Conservation (phyloP, 1,140 invertebrate species). For the Archegozetes longisetosus region DNA sequence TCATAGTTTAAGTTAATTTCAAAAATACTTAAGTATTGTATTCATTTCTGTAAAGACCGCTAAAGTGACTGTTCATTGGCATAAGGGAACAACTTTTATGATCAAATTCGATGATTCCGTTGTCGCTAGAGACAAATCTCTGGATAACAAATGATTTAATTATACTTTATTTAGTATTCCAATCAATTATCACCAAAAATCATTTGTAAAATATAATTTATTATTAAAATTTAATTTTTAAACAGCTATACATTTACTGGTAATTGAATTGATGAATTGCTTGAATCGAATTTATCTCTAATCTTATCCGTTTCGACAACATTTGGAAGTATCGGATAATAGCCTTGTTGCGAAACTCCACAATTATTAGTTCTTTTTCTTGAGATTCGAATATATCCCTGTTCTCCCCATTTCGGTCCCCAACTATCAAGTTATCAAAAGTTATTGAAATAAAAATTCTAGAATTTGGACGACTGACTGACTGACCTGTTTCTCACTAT, state of each 20-base stretch:
- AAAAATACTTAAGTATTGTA: slow-evolving; percentile 1
- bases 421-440: slow-evolving; percentile 29
- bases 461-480: too few relatives aligned
- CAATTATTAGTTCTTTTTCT: slow-evolving; percentile 73
- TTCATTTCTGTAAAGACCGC: slow-evolving; percentile 53
- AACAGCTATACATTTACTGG: not conserved
- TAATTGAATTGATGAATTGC: not conserved
- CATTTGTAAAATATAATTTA: not conserved
- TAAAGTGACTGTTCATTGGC: slow-evolving; percentile 94
- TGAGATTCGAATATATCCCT: slow-evolving; percentile 77
- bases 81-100: slow-evolving; percentile 98
- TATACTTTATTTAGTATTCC: not conserved
- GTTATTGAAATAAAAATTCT: too few relatives aligned
- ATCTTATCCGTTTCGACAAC: not conserved
- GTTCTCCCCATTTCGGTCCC: slow-evolving; percentile 68
- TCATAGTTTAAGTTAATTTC: not conserved
- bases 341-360: slow-evolving; percentile 63
- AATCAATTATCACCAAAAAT: not conserved
- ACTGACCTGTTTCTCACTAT: not conserved
- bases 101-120: slow-evolving; percentile 95
- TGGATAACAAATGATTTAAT: slow-evolving; percentile 37
- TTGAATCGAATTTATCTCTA: not conserved
- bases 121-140: slow-evolving; percentile 73
- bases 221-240: not conserved
- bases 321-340: not conserved